A percentile compares a stretch with the other conserved stretches of the same genome.
Evolutionary conservation across 2,888 invertebrate species (phyloP).

Genomic region (Platycheirus albimanus): DNA sequence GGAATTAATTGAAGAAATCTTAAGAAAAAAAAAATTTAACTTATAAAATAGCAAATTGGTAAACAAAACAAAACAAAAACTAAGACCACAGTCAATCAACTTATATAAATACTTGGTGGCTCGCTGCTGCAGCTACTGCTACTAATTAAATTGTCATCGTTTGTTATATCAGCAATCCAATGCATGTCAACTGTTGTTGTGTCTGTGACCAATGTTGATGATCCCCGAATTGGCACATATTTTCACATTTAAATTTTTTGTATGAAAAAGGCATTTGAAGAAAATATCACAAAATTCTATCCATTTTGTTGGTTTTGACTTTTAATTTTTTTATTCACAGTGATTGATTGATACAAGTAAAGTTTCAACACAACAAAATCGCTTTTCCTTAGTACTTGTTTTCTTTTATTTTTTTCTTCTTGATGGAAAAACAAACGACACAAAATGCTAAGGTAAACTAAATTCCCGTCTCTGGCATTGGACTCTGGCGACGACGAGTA

Average conservation of each 20-base stretch:
- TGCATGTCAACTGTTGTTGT: constrained; percentile 57
- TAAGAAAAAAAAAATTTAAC: background rate
- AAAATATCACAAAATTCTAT: constrained; percentile 24
- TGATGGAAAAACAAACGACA: background rate
- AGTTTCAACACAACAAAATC: background rate
- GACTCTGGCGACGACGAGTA: background rate
- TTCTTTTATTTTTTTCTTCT: background rate
- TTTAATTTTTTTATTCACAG: background rate
- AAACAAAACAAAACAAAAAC: constrained; percentile 1
- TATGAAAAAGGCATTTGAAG: background rate
- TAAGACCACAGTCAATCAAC: constrained; percentile 34
- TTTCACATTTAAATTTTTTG: constrained; percentile 14
- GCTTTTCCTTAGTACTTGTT: too few species aligned
- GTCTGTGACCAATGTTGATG: constrained; percentile 35
- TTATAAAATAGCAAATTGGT: background rate
- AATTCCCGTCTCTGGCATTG: background rate
- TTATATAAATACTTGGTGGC: constrained; percentile 69
- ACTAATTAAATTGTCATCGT: constrained; percentile 70
- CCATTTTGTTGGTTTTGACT: background rate
- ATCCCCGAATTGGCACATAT: constrained; percentile 49
- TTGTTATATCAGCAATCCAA: constrained; percentile 70
- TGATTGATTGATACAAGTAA: background rate
- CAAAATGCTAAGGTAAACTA: background rate
- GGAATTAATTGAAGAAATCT: too few species aligned
- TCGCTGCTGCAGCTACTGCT: constrained; percentile 65